phyloP scores from a whole-genome alignment of 2,888 invertebrate species.

The Masnerella sp. region DNA sequence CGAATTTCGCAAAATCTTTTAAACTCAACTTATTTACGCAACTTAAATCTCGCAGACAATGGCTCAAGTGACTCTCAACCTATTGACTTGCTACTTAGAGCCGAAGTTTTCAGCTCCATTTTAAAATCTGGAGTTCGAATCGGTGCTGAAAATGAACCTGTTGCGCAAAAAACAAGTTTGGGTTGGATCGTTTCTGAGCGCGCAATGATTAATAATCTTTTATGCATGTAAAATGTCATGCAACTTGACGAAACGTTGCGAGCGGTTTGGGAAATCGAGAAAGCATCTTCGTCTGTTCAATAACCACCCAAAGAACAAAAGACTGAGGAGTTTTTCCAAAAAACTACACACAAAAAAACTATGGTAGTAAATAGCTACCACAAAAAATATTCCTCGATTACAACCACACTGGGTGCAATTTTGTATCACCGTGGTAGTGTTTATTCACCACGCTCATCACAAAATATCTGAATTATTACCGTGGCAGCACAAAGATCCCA shows the following conservation, averaged over 20 bases:
- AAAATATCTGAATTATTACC: too few relatives aligned
- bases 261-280: slow-evolving; percentile 21
- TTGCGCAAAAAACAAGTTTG: not conserved
- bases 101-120: not conserved
- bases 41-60: not conserved
- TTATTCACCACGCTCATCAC: too few relatives aligned
- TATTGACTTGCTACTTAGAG: not conserved
- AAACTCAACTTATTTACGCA: not conserved
- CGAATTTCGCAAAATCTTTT: not conserved
- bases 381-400: too few relatives aligned
- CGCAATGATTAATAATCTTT: not conserved
- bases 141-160: not conserved
- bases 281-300: not conserved
- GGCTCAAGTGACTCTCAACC: not conserved
- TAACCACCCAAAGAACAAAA: not conserved
- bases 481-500: too few relatives aligned
- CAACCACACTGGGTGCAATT: too few relatives aligned
- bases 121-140: not conserved
- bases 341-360: slow-evolving; percentile 2
- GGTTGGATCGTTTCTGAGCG: not conserved
- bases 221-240: not conserved
- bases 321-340: not conserved
- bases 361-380: too few relatives aligned
- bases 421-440: too few relatives aligned
- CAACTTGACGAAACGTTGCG: slow-evolving; percentile 10